Evolutionary conservation across 2,888 invertebrate genomes (phyloP), one percentile per base, ranked within the genome.

Genomic region (Maniola hyperantus): DNA sequence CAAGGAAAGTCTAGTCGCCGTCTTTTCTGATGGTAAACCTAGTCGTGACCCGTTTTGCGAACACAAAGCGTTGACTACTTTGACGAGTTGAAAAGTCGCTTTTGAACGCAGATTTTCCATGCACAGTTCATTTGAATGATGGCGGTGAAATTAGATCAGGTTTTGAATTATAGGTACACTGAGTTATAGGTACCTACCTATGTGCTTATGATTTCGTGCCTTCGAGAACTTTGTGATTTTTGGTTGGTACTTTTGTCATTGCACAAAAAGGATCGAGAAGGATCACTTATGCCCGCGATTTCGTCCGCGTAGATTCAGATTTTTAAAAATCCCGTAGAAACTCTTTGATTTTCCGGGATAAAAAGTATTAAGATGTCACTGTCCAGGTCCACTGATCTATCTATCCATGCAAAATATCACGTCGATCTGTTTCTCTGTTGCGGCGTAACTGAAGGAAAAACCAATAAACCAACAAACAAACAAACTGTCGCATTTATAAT

Each of bases 21-120:
- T 42, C 11, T 42, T 20, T 7, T 26, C 0, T 20, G 11, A 36
- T 62, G 61, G 39, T 20, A 15, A 62, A 51, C 51, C 61, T 62
- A 65, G 51, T 68, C 68, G 66, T 68, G 70, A 71, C 72, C 72
- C 66, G 65, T 64, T 72, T 72, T 66, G 59, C 66, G 65, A 51
- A 68, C 61, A 68, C 65, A 65, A 68, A 68, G 70, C 59, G 57
- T 66, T 68, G 26, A 51, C 61, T 61, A 46, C 64, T 66, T 54
- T 67, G 69, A 61, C 55, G 64, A 64, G 64, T 67, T 44, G 64
- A 66, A 64, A 54, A 60, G 64, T 60, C 48, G 53, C 64, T 62
- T 66, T 66, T 68, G 58, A 68, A 58, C 51, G 64, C 55, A 64
- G 61, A 54, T 65, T 64, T 64, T 57, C 64, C 46, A 54, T 62